Percentiles rank a stretch among this genome's conserved stretches.
phyloP scores from a whole-genome alignment of 2,797 vertebrate species.

The Micromesistius poutassou region DNA sequence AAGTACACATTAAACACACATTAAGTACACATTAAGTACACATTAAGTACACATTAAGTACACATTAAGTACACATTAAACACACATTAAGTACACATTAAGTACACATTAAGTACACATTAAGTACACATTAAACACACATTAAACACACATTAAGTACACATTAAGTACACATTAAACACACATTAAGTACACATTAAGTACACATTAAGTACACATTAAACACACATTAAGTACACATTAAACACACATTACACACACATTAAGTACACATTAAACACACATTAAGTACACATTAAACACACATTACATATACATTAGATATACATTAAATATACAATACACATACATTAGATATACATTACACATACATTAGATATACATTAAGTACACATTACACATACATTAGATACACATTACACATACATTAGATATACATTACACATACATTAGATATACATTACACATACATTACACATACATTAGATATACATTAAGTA shows the following conservation, averaged over 20 bases:
- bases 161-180: too few species aligned
- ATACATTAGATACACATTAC: too few species aligned
- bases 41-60: not conserved
- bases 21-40: not conserved
- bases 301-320: slow-evolving; percentile 7
- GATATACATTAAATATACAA: slow-evolving; percentile 6
- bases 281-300: not conserved
- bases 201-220: too few species aligned
- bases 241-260: not conserved
- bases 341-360: too few species aligned
- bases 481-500: not conserved
- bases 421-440: not conserved
- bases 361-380: too few species aligned
- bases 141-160: too few species aligned
- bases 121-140: too few species aligned
- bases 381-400: too few species aligned
- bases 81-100: slow-evolving; percentile 6
- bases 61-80: slow-evolving; percentile 7
- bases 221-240: too few species aligned
- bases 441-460: not conserved
- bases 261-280: not conserved
- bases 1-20: slow-evolving; percentile 13
- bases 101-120: not conserved
- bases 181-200: too few species aligned
- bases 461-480: not conserved